phyloP scores from a whole-genome alignment of 2,113 vertebrate genomes.

The Gallinago jamesoni region DNA sequence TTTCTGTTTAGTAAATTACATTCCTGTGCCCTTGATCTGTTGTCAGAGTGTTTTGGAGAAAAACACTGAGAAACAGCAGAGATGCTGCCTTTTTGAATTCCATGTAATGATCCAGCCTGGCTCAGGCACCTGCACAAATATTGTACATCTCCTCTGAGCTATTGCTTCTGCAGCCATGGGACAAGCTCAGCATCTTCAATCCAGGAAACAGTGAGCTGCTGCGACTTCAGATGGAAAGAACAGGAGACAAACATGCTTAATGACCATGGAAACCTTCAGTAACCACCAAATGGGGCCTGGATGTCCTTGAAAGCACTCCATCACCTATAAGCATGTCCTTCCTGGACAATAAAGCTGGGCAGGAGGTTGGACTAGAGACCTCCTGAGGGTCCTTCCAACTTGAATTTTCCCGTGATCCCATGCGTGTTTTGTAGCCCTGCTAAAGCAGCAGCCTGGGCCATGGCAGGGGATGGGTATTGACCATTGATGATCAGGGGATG shows the following conservation, averaged over 20 bases:
- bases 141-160: neutral
- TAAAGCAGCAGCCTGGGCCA: neutral
- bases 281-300: neutral
- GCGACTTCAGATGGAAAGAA: neutral
- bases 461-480: neutral
- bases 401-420: neutral
- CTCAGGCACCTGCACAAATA: neutral
- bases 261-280: neutral
- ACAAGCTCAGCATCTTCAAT: neutral
- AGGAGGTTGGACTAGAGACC: neutral
- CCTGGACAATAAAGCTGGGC: neutral
- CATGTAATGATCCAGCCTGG: neutral
- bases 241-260: neutral
- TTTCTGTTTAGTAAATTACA: neutral
- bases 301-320: neutral
- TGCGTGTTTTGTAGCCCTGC: neutral
- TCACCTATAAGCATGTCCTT: neutral
- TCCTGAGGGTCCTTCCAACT: neutral
- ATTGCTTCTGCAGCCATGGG: neutral
- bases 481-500: neutral
- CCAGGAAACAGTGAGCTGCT: neutral
- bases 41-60: neutral
- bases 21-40: neutral
- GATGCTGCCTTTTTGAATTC: neutral
- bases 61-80: neutral